Evolutionary conservation across 2,888 invertebrate species (phyloP).

Genomic region (Tachina lurida): DNA sequence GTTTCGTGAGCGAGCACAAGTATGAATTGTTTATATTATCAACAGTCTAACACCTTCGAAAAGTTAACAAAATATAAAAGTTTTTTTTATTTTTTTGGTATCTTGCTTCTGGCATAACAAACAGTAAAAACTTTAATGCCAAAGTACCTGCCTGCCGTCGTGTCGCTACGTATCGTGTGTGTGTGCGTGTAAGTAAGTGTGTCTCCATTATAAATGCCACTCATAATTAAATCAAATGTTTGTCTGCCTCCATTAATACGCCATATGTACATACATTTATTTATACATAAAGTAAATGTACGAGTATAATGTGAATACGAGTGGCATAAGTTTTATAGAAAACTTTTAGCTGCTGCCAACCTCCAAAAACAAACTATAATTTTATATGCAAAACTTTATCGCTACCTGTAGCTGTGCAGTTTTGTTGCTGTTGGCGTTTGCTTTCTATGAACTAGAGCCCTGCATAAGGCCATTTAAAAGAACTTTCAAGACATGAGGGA

Average conservation of each 20-base stretch:
- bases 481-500: no score
- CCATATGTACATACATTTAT: conserved; percentile 6
- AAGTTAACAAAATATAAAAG: conserved; percentile 41
- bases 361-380: conserved; percentile 20
- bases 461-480: no score
- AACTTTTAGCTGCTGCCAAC: conserved; percentile 50
- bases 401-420: conserved; percentile 57
- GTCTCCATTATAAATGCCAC: conserved; percentile 59
- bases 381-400: conserved; percentile 29
- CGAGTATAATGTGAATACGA: conserved; percentile 10
- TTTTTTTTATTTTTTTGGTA: conserved; percentile 12
- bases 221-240: conserved; percentile 54
- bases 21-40: conserved; percentile 79
- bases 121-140: not conserved
- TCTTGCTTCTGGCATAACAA: conserved; percentile 41
- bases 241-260: conserved; percentile 41
- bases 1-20: conserved; percentile 62
- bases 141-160: conserved; percentile 15
- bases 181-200: conserved; percentile 76
- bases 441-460: not conserved
- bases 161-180: conserved; percentile 25
- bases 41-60: conserved; percentile 81
- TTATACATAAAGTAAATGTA: not conserved
- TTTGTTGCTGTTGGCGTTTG: conserved; percentile 37
- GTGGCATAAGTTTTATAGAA: conserved; percentile 52